Conservation (phyloP, 2,113 vertebrate species). For the Grammomys dolichurus region DNA sequence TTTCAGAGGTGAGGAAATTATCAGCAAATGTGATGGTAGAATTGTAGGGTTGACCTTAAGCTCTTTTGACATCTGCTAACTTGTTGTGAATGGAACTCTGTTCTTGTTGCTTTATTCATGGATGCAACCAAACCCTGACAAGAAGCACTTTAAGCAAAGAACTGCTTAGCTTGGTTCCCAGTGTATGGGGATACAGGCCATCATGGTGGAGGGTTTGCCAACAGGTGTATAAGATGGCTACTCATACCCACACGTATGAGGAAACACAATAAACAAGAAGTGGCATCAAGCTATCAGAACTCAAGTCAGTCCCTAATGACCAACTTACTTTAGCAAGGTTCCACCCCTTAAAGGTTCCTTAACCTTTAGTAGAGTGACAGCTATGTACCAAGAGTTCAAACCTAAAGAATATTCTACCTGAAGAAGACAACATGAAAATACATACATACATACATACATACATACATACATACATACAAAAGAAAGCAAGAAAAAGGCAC, state of each 20-base stretch:
- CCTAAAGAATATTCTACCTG: not conserved
- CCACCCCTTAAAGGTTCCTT: not conserved
- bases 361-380: not conserved
- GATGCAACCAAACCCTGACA: not conserved
- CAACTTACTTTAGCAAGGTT: not conserved
- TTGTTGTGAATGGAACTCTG: not conserved
- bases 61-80: not conserved
- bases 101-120: not conserved
- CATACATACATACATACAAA: too few relatives aligned
- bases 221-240: not conserved
- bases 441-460: not conserved
- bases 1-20: conserved; percentile 2
- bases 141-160: not conserved
- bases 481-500: not conserved
- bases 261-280: not conserved
- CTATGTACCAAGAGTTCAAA: not conserved
- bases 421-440: not conserved
- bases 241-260: too few relatives aligned
- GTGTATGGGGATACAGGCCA: too few relatives aligned
- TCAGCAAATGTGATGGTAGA: not conserved
- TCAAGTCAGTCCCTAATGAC: not conserved
- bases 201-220: not conserved
- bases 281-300: not conserved
- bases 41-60: not conserved
- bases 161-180: not conserved